phyloP scores from a whole-genome alignment of 2,113 vertebrate genomes.

The Corydoras maculifer region DNA sequence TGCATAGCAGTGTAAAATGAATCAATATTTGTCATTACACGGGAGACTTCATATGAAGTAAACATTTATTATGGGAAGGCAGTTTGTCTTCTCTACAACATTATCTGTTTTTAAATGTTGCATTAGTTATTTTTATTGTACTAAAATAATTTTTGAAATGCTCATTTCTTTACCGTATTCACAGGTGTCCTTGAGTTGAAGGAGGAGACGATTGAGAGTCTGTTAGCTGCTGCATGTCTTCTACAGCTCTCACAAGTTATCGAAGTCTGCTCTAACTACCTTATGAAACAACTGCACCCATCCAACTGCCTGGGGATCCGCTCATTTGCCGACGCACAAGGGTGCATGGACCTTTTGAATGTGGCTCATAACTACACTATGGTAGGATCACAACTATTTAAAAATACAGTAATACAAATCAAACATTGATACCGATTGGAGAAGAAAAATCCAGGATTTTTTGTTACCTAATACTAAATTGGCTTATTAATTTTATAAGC shows the following conservation, averaged over 20 bases:
- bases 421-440: too few species aligned
- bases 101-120: too few species aligned
- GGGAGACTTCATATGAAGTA: too few species aligned
- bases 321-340: slow-evolving; percentile 92
- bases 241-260: slow-evolving; percentile 93
- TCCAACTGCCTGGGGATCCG: slow-evolving; percentile 95
- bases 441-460: too few species aligned
- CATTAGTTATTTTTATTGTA: too few species aligned
- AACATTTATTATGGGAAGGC: too few species aligned
- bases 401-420: not conserved
- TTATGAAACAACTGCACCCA: slow-evolving; percentile 95
- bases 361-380: slow-evolving; percentile 92
- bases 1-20: too few species aligned
- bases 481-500: too few species aligned
- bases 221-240: slow-evolving; percentile 89
- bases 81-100: too few species aligned
- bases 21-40: too few species aligned
- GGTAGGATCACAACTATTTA: slow-evolving; percentile 64
- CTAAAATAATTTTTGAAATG: slow-evolving; percentile 2
- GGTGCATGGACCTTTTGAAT: slow-evolving; percentile 84
- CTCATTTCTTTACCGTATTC: slow-evolving; percentile 34
- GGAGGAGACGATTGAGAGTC: slow-evolving; percentile 92
- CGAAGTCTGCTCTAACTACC: slow-evolving; percentile 92
- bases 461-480: too few species aligned
- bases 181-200: slow-evolving; percentile 88